Percentiles rank a stretch among this genome's conserved stretches.
Conservation (phyloP, 2,888 invertebrate genomes). For the Philereme vetulata region DNA sequence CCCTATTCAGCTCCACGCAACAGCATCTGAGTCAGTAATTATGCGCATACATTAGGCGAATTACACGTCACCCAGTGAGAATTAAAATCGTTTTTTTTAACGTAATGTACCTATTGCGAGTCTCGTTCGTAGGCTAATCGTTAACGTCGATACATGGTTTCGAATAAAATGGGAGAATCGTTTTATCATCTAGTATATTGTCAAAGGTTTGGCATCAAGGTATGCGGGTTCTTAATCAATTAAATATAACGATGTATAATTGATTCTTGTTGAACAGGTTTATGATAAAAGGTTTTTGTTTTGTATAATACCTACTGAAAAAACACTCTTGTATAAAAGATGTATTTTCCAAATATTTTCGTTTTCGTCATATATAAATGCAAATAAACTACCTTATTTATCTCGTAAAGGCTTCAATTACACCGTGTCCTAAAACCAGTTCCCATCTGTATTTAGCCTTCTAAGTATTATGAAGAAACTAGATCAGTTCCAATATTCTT, state of each 20-base stretch:
- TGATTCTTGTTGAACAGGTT: no score
- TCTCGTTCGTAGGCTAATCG: conserved; percentile 20
- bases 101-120: conserved; percentile 18
- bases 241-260: no score
- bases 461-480: conserved; percentile 9
- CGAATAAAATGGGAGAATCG: conserved; percentile 2
- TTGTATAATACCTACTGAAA: no score
- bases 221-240: no score
- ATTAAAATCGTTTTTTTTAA: conserved; percentile 43
- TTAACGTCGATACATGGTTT: conserved; percentile 8
- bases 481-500: background rate
- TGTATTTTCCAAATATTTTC: no score
- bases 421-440: conserved; percentile 1
- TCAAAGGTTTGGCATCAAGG: no score
- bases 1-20: conserved; percentile 36
- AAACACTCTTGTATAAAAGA: no score
- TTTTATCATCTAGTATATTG: background rate
- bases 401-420: background rate
- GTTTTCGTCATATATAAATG: no score
- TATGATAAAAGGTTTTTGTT: no score
- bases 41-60: conserved; percentile 57
- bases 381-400: background rate
- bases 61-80: conserved; percentile 42
- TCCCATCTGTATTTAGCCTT: conserved; percentile 1
- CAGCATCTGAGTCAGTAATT: conserved; percentile 47